phyloP scores from a whole-genome alignment of 2,797 vertebrate genomes.

The Neomorphus geoffroyi region DNA sequence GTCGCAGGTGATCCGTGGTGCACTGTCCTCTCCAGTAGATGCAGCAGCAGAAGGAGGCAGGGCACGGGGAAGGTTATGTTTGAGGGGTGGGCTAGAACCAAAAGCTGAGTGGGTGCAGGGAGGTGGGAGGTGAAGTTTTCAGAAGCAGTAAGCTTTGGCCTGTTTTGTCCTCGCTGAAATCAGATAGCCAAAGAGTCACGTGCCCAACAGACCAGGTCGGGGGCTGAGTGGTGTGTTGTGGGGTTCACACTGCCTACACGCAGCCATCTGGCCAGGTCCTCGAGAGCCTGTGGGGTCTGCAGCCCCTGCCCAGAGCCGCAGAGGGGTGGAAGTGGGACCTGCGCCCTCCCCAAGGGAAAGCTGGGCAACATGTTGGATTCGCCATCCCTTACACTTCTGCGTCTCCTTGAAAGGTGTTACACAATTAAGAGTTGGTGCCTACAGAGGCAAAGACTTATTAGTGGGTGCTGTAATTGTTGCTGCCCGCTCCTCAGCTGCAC shows the following conservation, averaged over 20 bases:
- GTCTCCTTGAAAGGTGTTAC: background rate
- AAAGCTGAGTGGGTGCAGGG: background rate
- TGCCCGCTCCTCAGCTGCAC: background rate
- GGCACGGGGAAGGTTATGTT: background rate
- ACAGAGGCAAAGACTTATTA: background rate
- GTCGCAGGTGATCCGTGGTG: background rate
- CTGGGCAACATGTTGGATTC: accelerated
- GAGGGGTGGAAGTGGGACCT: background rate
- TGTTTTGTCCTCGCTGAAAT: background rate
- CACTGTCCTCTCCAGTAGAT: background rate
- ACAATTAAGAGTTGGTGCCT: background rate
- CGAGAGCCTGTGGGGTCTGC: background rate
- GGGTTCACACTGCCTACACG: background rate
- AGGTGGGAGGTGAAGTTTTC: background rate
- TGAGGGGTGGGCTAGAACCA: background rate
- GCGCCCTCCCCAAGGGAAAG: accelerated
- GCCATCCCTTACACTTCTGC: accelerated
- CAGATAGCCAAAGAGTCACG: background rate
- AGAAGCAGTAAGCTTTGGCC: background rate
- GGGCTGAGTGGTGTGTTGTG: background rate
- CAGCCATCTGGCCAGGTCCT: background rate
- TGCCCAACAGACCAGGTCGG: background rate
- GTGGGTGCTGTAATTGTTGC: background rate
- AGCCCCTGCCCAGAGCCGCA: background rate
- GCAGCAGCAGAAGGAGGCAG: background rate